A percentile compares a stretch with the other conserved stretches of the same genome.
Conservation (phyloP, 1,140 invertebrate genomes). For the Panulirus ornatus region DNA sequence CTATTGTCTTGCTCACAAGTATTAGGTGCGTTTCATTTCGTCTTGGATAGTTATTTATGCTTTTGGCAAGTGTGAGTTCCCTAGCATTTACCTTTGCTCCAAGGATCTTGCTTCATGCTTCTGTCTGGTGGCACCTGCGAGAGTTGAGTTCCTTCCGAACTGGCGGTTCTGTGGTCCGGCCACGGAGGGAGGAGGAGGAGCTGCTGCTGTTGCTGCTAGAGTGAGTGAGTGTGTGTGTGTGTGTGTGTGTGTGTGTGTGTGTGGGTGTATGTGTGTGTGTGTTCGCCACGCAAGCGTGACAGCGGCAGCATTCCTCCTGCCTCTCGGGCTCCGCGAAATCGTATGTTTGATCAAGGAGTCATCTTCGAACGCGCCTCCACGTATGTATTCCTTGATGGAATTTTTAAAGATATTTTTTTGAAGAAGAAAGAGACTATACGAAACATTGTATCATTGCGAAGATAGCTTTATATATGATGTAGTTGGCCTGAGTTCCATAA, state of each 20-base stretch:
- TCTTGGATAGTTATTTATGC: conserved; percentile 38
- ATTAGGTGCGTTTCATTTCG: conserved; percentile 59
- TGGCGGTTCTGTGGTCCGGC: neutral
- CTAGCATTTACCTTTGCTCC: conserved; percentile 53
- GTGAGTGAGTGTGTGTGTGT: no score
- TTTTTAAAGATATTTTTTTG: conserved; percentile 29
- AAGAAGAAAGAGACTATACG: conserved; percentile 38
- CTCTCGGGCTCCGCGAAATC: neutral
- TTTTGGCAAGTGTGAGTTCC: conserved; percentile 46
- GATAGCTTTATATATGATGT: conserved; percentile 23
- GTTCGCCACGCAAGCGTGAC: no score
- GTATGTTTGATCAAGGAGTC: neutral
- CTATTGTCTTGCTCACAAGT: conserved; percentile 67
- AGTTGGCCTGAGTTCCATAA: neutral
- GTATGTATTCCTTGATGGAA: conserved; percentile 22
- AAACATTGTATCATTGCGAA: conserved; percentile 44
- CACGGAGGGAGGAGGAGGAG: no score
- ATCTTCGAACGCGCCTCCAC: neutral
- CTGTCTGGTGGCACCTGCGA: neutral
- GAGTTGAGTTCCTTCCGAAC: neutral
- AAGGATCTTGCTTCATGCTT: conserved; percentile 55
- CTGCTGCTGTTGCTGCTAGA: no score
- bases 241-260: no score
- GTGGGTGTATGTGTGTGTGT: no score
- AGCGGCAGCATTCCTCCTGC: no score